Percentiles rank a stretch among this genome's conserved stretches.
Evolutionary conservation across 2,888 invertebrate genomes (phyloP).

Genomic region (Gortyna flavago): DNA sequence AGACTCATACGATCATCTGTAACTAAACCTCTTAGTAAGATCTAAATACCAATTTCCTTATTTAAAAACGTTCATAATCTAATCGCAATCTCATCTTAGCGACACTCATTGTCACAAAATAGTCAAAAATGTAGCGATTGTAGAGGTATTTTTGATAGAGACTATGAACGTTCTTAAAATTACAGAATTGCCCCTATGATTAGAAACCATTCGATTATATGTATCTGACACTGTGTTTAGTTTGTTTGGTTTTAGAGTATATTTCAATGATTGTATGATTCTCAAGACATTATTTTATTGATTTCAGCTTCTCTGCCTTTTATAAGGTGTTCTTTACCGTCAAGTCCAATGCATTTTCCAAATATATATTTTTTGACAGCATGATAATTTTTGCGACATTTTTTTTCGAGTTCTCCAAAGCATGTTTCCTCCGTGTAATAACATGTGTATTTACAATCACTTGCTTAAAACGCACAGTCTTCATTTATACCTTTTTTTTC

Average conservation of each 20-base stretch:
- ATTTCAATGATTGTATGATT: constrained; percentile 73
- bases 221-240: constrained; percentile 3
- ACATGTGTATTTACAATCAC: constrained; percentile 79
- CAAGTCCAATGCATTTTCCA: constrained; percentile 62
- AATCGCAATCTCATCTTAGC: not conserved
- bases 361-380: constrained; percentile 69
- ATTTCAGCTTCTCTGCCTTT: constrained; percentile 77
- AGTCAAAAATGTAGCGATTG: not conserved
- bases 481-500: constrained; percentile 55
- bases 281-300: constrained; percentile 63
- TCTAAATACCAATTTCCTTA: not conserved
- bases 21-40: constrained; percentile 14
- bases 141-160: not conserved
- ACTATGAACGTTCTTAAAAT: not conserved
- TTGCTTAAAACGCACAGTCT: constrained; percentile 77
- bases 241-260: constrained; percentile 22
- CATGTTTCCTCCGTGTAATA: constrained; percentile 84
- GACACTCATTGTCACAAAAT: not conserved
- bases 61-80: not conserved
- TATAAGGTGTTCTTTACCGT: constrained; percentile 62
- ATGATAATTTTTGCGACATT: constrained; percentile 70
- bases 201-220: not conserved
- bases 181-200: not conserved
- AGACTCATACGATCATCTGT: constrained; percentile 73
- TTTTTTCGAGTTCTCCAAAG: constrained; percentile 72